A percentile compares a stretch with the other conserved stretches of the same genome.
These are phyloP conservation scores for Leucophenga varia DNA, from an alignment of 1,140 invertebrate species.

Conservation along the genomic window DNA sequence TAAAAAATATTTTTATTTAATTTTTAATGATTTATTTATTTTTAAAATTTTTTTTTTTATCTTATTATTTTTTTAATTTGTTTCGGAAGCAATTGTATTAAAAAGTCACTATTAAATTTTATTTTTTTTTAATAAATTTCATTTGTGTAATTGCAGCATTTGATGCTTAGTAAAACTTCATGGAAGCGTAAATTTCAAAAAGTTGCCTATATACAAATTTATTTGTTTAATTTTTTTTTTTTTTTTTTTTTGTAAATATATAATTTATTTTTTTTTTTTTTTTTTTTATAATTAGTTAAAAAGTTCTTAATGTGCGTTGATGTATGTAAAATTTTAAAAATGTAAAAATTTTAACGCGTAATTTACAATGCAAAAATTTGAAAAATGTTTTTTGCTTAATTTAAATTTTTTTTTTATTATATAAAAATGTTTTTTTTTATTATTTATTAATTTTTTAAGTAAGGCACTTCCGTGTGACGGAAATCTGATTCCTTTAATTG, in stretches of 20 bases:
- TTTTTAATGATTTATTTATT: too few relatives aligned
- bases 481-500: slow-evolving; percentile 34
- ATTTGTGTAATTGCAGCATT: slow-evolving; percentile 2
- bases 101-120: slow-evolving; percentile 16
- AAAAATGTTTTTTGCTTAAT: slow-evolving; percentile 11
- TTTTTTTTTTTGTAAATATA: too few relatives aligned
- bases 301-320: neutral
- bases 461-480: slow-evolving; percentile 57
- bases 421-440: slow-evolving; percentile 16
- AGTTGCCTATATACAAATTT: slow-evolving; percentile 1
- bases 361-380: neutral
- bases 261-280: too few relatives aligned
- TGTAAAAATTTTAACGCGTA: neutral
- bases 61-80: neutral
- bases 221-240: neutral
- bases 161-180: slow-evolving; percentile 1
- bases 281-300: too few relatives aligned
- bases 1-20: slow-evolving; percentile 16
- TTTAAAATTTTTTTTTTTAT: too few relatives aligned
- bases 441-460: slow-evolving; percentile 15
- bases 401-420: slow-evolving; percentile 5
- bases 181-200: slow-evolving; percentile 15
- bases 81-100: slow-evolving; percentile 39
- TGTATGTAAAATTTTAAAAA: neutral
- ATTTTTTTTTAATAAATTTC: neutral